These are phyloP conservation scores for Halcyon malimbica DNA, from an alignment of 2,113 vertebrate genomes.

Conservation along the genomic window DNA sequence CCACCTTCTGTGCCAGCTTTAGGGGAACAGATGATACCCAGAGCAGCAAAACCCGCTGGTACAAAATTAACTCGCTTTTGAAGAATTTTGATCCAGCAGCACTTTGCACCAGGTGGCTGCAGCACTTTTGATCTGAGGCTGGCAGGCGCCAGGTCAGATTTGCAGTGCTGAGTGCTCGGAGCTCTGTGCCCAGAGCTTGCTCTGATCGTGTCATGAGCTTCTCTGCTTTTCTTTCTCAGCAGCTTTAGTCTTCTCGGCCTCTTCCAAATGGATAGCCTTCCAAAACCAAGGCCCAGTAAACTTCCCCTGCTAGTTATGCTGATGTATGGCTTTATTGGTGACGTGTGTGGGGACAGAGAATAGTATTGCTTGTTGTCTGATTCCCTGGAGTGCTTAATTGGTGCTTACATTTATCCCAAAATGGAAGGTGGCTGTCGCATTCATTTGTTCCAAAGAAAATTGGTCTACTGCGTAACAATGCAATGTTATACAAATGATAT, in stretches of 20 bases:
- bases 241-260: not conserved
- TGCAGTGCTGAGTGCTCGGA: not conserved
- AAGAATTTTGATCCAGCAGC: conserved; percentile 58
- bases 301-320: not conserved
- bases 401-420: not conserved
- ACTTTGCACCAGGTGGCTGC: conserved; percentile 65
- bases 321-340: not conserved
- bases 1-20: conserved; percentile 51
- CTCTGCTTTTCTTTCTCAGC: conserved; percentile 23
- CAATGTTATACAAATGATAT: not conserved
- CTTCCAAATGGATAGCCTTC: not conserved
- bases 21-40: conserved; percentile 63
- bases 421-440: not conserved
- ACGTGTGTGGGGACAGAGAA: not conserved
- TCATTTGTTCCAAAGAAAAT: not conserved
- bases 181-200: conserved; percentile 11
- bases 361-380: not conserved
- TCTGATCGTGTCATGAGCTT: conserved; percentile 14
- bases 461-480: not conserved
- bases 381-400: not conserved
- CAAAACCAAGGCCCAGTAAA: not conserved
- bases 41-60: conserved; percentile 47
- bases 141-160: conserved; percentile 21
- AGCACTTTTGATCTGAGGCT: conserved; percentile 36
- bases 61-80: conserved; percentile 68